These are phyloP conservation scores for Ascaphus truei DNA, from an alignment of 2,113 vertebrate genomes.

Conservation along the genomic window DNA sequence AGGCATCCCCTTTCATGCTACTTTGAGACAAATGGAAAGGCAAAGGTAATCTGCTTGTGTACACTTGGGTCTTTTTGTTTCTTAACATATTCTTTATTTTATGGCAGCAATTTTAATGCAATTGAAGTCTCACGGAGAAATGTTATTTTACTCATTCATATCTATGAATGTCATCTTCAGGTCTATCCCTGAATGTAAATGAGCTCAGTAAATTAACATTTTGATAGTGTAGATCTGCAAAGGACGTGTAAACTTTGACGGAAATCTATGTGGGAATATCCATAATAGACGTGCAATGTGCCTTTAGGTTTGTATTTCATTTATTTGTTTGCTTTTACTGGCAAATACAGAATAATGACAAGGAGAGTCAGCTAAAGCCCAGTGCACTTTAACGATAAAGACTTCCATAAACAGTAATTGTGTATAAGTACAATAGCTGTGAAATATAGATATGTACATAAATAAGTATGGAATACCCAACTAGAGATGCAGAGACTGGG, in stretches of 20 bases:
- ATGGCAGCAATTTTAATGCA: slow-evolving; percentile 30
- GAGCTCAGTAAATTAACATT: slow-evolving; percentile 30
- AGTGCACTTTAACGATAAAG: no score
- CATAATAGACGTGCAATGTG: background rate
- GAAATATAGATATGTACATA: no score
- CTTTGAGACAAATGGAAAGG: background rate
- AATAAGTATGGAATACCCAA: no score
- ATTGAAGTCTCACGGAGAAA: slow-evolving; percentile 19
- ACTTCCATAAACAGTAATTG: no score
- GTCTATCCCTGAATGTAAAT: slow-evolving; percentile 33
- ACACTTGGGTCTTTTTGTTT: slow-evolving; percentile 13
- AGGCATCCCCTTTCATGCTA: background rate
- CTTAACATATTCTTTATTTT: slow-evolving; percentile 21
- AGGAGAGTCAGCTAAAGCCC: background rate
- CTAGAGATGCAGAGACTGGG: no score
- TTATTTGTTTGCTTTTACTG: background rate
- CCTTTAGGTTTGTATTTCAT: background rate
- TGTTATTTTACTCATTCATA: slow-evolving; percentile 36
- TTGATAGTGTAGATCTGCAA: slow-evolving; percentile 29
- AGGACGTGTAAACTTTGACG: slow-evolving; percentile 19
- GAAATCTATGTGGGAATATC: slow-evolving; percentile 16
- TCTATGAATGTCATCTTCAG: slow-evolving; percentile 32
- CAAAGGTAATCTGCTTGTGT: slow-evolving; percentile 6
- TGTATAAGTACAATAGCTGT: no score
- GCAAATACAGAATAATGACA: background rate